These are phyloP conservation scores for Mareca penelope DNA, from an alignment of 2,797 vertebrate species.

Conservation along the genomic window DNA sequence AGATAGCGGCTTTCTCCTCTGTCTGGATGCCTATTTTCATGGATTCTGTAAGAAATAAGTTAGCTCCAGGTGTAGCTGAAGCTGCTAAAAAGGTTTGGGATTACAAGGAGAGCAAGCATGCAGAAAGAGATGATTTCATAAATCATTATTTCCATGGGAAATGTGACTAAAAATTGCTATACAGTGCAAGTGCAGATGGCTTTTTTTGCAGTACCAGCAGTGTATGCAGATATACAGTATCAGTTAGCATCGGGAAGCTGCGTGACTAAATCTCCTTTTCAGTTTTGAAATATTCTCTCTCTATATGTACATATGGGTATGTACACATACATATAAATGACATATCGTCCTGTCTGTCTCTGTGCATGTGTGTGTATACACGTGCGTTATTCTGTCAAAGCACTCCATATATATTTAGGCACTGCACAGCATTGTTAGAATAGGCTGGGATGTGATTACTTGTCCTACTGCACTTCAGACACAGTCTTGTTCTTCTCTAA, in stretches of 20 bases:
- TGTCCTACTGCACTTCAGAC: not conserved
- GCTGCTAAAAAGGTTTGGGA: not conserved
- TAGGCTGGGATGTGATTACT: not conserved
- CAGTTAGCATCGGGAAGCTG: not conserved
- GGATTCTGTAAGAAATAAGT: not conserved
- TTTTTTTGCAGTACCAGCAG: not conserved
- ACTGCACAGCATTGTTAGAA: not conserved
- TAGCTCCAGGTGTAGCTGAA: not conserved
- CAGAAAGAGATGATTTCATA: conserved; percentile 9
- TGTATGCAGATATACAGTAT: not conserved
- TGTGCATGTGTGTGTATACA: not conserved
- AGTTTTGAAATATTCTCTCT: not conserved
- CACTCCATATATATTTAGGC: not conserved
- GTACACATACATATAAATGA: not conserved
- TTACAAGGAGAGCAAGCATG: not conserved
- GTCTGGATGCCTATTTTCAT: not conserved
- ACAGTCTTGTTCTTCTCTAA: not conserved
- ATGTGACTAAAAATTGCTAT: not conserved
- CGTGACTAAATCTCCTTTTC: not conserved
- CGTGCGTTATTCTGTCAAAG: not conserved
- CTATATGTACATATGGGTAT: not conserved
- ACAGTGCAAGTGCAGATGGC: not conserved
- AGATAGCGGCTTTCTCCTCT: not conserved
- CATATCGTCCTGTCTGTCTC: not conserved
- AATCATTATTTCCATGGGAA: conserved; percentile 22